Base-by-base conservation (phyloP, 2,888 invertebrate genomes). In the Choristoneura rosaceana region DNA sequence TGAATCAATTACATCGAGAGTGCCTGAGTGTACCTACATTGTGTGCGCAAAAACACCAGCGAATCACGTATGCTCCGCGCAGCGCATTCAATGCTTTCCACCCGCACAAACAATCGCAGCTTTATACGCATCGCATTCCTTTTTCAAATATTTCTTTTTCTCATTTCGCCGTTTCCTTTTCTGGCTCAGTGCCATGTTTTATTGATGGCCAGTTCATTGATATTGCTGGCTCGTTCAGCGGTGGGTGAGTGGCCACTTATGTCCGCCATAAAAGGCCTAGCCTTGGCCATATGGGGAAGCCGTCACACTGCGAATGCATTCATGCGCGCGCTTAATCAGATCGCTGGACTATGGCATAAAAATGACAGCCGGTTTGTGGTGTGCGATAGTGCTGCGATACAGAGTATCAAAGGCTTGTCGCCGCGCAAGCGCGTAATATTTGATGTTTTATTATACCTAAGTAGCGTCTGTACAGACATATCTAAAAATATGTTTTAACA, bases 201-300 rank as follows among this genome's bases (percentile, higher is more conserved):
- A 94, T 94, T 93, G 93, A 94, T 93, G 90, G 90, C 84, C 89
- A 87, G 93, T 93, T 93, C 93, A 94, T 94, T 94, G 94, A 94
- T 94, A 94, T 94, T 90, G 88, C 89, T 90, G 88, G 87, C 93
- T 93, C 93, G 94, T 94, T 93, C 92, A 92, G 90, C 81, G 88
- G 88, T 89, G 90, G 93, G 93, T 92, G 93, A 94, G 90, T 94
- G 93, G 88, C 93, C 93, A 94, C 93, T 94, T 94, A 94, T 87
- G 89, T 87, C 87, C 84, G 84, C 94, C 93, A 88, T 94, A 94
- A 91, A 94, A 90, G 94, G 93, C 85, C 86, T 88, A 92, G 88
- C 91, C 92, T 91, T 90, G 92, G 89, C 93, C 93, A 93, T 93
- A 93, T 92, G 93, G 92, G 93, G 92, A 92, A 90, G 90, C 90